Evolutionary conservation across 2,888 invertebrate species (phyloP).

Genomic region (Ganaspis brasiliensis): DNA sequence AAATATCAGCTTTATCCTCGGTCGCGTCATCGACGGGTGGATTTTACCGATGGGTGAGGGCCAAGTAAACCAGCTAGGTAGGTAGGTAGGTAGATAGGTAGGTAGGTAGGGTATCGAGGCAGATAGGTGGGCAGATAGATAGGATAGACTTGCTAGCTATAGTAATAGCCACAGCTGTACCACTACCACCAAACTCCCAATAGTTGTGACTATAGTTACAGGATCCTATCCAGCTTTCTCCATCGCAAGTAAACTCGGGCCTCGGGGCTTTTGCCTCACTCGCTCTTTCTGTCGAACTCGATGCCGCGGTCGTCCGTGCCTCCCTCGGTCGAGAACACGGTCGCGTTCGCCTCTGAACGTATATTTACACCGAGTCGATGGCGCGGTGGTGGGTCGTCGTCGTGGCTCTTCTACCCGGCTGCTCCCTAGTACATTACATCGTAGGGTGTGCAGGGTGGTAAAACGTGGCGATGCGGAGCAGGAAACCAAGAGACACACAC

Average conservation of each 20-base stretch:
- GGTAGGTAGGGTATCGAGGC: conserved; percentile 6
- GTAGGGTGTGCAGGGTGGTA: conserved; percentile 7
- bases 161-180: conserved; percentile 22
- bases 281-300: conserved; percentile 35
- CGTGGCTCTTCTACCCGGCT: conserved; percentile 26
- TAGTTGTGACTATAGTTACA: conserved; percentile 4
- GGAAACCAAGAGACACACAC: conserved; percentile 15
- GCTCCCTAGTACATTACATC: conserved; percentile 28
- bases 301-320: conserved; percentile 32
- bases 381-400: conserved; percentile 38
- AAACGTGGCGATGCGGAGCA: conserved; percentile 23
- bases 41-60: conserved; percentile 33
- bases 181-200: background rate
- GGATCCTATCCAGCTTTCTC: conserved; percentile 40
- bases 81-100: conserved; percentile 19
- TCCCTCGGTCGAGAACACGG: conserved; percentile 36
- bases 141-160: conserved; percentile 18
- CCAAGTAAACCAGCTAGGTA: conserved; percentile 28
- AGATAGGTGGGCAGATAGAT: conserved; percentile 42
- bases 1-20: conserved; percentile 40
- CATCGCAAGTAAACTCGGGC: conserved; percentile 35
- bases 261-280: conserved; percentile 18
- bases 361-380: conserved; percentile 40
- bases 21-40: conserved; percentile 26
- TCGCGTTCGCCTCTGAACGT: conserved; percentile 39